phyloP scores from a whole-genome alignment of 2,888 invertebrate species.

The Andrena flavipes region DNA sequence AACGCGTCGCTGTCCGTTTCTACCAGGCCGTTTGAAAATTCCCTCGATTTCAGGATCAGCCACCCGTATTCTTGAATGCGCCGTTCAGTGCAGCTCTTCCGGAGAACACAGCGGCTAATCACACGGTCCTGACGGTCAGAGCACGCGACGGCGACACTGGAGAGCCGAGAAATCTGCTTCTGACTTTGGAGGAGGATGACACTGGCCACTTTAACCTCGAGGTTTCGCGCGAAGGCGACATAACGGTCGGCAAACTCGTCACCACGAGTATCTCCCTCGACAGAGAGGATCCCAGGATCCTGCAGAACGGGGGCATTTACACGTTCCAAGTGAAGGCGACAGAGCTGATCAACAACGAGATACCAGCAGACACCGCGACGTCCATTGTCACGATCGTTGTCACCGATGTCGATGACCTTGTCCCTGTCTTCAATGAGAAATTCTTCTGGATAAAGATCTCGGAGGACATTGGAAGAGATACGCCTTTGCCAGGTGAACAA shows the following conservation, averaged over 20 bases:
- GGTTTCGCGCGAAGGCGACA: slow-evolving; percentile 86
- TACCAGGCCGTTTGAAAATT: background rate
- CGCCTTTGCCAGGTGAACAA: slow-evolving; percentile 86
- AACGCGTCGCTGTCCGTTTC: background rate
- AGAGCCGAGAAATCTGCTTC: slow-evolving; percentile 88
- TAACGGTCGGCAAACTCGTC: slow-evolving; percentile 87
- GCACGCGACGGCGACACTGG: slow-evolving; percentile 94
- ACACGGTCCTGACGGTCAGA: slow-evolving; percentile 89
- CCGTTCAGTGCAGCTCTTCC: slow-evolving; percentile 92
- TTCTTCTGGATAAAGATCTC: slow-evolving; percentile 90
- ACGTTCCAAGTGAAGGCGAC: slow-evolving; percentile 90
- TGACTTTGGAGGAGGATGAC: slow-evolving; percentile 89
- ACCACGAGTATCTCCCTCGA: slow-evolving; percentile 90
- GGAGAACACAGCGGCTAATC: slow-evolving; percentile 89
- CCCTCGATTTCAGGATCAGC: slow-evolving; percentile 88
- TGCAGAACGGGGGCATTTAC: slow-evolving; percentile 92
- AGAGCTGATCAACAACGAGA: slow-evolving; percentile 90
- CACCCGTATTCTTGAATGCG: slow-evolving; percentile 92
- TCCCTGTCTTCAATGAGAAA: slow-evolving; percentile 89
- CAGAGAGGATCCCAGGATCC: slow-evolving; percentile 90
- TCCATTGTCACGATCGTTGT: slow-evolving; percentile 91
- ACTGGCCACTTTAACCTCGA: slow-evolving; percentile 89
- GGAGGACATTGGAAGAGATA: slow-evolving; percentile 90
- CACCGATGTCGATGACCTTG: slow-evolving; percentile 92
- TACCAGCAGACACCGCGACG: slow-evolving; percentile 89